Percentiles rank a stretch among this genome's conserved stretches.
phyloP scores from a whole-genome alignment of 2,113 vertebrate genomes.

The Brachyistius frenatus region DNA sequence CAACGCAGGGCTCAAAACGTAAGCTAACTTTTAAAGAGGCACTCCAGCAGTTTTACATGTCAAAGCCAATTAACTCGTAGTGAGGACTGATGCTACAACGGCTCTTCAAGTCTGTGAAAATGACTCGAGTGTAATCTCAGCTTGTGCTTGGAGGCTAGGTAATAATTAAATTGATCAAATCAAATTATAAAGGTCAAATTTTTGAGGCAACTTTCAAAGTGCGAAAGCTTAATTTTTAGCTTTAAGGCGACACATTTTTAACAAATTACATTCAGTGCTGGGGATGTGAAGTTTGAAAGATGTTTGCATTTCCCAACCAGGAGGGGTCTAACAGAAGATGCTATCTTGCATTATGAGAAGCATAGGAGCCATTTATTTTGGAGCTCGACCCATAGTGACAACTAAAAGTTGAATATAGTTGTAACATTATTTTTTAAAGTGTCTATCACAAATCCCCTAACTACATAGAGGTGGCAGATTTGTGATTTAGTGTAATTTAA shows the following conservation, averaged over 20 bases:
- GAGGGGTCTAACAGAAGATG: not conserved
- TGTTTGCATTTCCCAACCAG: not conserved
- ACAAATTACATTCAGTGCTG: not conserved
- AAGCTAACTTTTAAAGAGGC: constrained; percentile 61
- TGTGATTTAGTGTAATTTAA: not conserved
- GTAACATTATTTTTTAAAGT: too few relatives aligned
- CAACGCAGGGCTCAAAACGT: constrained; percentile 96
- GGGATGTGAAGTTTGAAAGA: not conserved
- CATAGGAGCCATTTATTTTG: too few relatives aligned
- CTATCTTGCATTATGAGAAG: too few relatives aligned
- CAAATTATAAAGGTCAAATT: not conserved
- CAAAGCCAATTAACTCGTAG: not conserved
- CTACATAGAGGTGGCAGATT: not conserved
- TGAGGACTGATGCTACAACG: not conserved
- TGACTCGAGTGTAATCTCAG: not conserved
- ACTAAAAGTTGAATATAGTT: too few relatives aligned
- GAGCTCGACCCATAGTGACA: too few relatives aligned
- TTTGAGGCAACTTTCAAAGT: not conserved
- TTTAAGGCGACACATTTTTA: not conserved
- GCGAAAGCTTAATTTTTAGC: not conserved
- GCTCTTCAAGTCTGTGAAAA: too few relatives aligned
- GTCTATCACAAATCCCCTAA: not conserved
- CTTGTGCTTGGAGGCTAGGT: not conserved
- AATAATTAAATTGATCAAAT: not conserved
- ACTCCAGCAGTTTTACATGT: not conserved